Base-by-base conservation (phyloP, 2,888 invertebrate genomes). In the Epistrophe grossulariae region DNA sequence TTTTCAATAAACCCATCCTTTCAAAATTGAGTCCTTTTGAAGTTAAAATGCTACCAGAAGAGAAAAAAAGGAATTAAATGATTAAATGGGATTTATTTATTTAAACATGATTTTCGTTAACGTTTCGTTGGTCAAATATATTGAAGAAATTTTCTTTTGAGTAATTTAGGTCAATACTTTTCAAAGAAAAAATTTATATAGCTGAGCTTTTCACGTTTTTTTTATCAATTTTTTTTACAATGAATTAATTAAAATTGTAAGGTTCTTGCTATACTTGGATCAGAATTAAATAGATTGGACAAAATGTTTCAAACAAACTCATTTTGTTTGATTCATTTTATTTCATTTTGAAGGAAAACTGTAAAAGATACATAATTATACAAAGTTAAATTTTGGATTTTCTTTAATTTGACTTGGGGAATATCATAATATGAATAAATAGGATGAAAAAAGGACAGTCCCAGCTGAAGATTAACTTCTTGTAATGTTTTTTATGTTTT, bases 91-190 rank as follows among this genome's bases (percentile, higher is more conserved):
- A 62, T 55, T 55, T 24, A 62, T 55, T 55, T 24, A 62, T 40
- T n/a, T 40, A 60, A 40, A 35, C 24, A 62, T 62, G 40, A n/a
- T 62, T 43, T 62, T 19, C 10, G 13, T 48, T 48, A 31, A 31
- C 31, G 48, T 66, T 35, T 35, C 66, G 28, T 68, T 50, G 28
- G 5, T 17, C 35, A 68, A 68, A 66, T 66, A 66, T 66, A 66
- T 66, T 66, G 35, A 8, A 31, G 48, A 35, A 17, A n/a, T 64
- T 66, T 66, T 35, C 48, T 50, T 50, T 66, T 13, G 13, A 17
- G 8, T 19, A 31, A 50, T 50, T 64, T 9, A 31, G 10, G 17
- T 68, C 35, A 17, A 6, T 31, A 2, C 24, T 6, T 13, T 50
- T 50, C 9, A 15, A 50, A 13, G n/a, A 8, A 66, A 40, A 10